Base-by-base conservation (phyloP, 30 jellyfish, hydroid and myxozoan genomes). In the Aurelia aurita region DNA sequence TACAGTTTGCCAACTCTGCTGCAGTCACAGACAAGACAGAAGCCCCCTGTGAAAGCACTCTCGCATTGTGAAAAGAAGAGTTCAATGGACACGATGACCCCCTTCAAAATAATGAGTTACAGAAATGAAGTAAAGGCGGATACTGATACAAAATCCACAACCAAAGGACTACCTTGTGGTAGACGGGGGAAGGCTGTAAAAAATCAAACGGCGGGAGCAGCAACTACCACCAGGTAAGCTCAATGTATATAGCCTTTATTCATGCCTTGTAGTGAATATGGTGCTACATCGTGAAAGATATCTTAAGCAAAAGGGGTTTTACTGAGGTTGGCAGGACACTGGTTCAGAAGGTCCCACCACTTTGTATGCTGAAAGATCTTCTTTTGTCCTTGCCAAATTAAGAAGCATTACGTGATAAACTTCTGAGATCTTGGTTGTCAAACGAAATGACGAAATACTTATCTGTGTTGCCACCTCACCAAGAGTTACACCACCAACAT, bases 31-130 rank as follows among this genome's bases (percentile, higher is more conserved):
- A 72, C 84, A 21, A 46, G 84, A 12, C 39, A 46, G 1, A 72
- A 72, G 54, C 70, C 65, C 5, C 61, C 84, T 25, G 22, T 21
- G 58, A 72, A 72, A 25, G 84, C 69, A 8, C 84, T 69, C n/a
- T 11, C 84, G 11, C 84, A 16, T 12, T 19, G 28, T 15, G 58
- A 72, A 23, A 46, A 72, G 26, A 69, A 49, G n/a, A 58, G 22
- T 46, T 9, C 71, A n/a, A 57, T 49, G 11, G 84, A 47, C 21
- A 72, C 47, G 13, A 26, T 51, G 6, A 55, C 49, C 11, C 72
- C 84, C 54, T 72, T 72, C n/a, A 72, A 34, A 26, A 72, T 72
- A n/a, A 72, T 72, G 84, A 72, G 84, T 27, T 72, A 72, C 65
- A 72, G 47, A 26, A 68, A 68, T 7, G 84, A 72, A 39, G 51